Base-by-base conservation (phyloP, 2,888 invertebrate species). In the Rhyacophila evoluta region DNA sequence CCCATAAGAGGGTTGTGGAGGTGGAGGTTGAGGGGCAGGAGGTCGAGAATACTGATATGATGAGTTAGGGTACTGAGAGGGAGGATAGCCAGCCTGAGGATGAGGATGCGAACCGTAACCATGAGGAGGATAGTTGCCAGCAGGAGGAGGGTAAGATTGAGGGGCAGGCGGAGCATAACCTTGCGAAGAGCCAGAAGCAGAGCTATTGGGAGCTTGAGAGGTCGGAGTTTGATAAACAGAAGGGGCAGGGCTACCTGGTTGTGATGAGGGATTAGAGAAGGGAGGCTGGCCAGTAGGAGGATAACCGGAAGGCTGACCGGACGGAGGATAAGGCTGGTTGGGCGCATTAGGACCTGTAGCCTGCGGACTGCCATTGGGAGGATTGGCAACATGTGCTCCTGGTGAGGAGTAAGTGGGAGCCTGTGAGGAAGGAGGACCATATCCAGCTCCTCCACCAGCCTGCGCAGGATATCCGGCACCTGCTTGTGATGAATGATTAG, bases 1-100 rank as follows among this genome's bases (percentile, higher is more conserved):
- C 5, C 91, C 92, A 85, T 95, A 95, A 79, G 92, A 92, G 78
- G 93, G 93, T 82, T 94, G 93, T 4, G 94, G 92, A 5, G 92
- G 94, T 25, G 93, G 93, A 2, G 93, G 93, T 81, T 94, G 94
- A 1, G 93, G 94, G 3, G 92, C 92, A 0, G 92, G 92, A 2
- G 91, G 91, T 2, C 91, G 89, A 1, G 91, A 89, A 79, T 91
- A 90, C 75, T 86, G 91, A 81, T 91, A 91, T 0, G 91, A 91
- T 4, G 90, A 89, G 6, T 91, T 91, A 77, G 92, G 92, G 85
- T 91, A 87, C 86, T 92, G 88, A 83, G 91, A 86, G 83, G 91
- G 87, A 75, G 91, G 85, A 85, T 91, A 86, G 82, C 91, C 86
- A 86, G 91, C 89, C 85, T 91, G 86, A 85, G 86, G 86, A 10